These are phyloP conservation scores for Macrochelys suwanniensis DNA, from an alignment of 2,797 vertebrate genomes.

Conservation along the genomic window DNA sequence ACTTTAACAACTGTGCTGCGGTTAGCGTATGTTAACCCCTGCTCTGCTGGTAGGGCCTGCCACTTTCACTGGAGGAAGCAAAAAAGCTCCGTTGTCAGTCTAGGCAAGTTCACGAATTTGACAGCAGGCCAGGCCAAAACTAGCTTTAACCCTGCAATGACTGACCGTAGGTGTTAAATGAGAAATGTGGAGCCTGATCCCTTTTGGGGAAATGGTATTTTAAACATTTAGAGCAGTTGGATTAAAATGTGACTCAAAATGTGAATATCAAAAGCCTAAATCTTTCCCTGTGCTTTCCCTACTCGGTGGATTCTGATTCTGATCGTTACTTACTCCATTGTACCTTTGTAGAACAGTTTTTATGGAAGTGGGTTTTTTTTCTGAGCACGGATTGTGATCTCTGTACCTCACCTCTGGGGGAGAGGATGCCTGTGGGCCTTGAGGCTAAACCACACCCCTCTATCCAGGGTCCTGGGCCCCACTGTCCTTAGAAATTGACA, in stretches of 20 bases:
- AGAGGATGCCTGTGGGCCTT: not conserved
- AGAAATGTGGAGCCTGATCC: not conserved
- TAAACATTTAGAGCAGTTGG: not conserved
- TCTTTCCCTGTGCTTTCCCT: not conserved
- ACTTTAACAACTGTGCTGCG: slow-evolving; percentile 93
- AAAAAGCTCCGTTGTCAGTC: not conserved
- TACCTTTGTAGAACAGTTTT: not conserved
- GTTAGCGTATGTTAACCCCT: slow-evolving; percentile 89
- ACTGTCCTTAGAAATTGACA: not conserved
- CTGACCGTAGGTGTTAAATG: not conserved
- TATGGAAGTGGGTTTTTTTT: fast-evolving
- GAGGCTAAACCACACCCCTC: fast-evolving
- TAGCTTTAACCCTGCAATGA: not conserved
- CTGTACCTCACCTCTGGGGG: not conserved
- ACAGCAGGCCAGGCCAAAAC: not conserved
- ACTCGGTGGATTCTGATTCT: not conserved
- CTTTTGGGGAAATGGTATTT: not conserved
- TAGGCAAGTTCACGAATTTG: not conserved
- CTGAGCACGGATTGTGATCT: not conserved
- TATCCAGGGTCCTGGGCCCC: fast-evolving
- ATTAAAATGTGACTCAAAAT: not conserved
- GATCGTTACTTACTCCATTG: fast-evolving
- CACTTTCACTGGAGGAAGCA: not conserved
- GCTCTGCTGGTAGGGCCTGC: slow-evolving; percentile 18
- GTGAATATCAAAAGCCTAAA: not conserved